phyloP scores from a whole-genome alignment of 2,113 vertebrate species.

The Erinaceus europaeus region DNA sequence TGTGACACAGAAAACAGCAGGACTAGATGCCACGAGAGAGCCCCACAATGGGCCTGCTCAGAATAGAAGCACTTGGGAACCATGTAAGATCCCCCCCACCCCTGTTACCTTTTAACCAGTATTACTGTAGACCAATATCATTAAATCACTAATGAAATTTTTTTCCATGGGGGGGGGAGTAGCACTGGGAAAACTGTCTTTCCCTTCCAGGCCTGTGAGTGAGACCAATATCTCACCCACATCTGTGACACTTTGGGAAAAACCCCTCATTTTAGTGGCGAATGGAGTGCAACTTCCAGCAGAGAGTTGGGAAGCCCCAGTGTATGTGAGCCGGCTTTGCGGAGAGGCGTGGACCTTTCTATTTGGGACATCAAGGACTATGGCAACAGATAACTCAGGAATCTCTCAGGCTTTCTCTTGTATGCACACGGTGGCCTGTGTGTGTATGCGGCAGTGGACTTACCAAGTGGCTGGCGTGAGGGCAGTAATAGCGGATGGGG shows the following conservation, averaged over 20 bases:
- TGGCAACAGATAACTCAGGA: neutral
- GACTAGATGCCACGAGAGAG: neutral
- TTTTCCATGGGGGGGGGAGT: neutral
- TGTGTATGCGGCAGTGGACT: too few species aligned
- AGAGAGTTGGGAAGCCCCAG: neutral
- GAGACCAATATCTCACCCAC: neutral
- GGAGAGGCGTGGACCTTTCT: neutral
- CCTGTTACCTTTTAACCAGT: too few species aligned
- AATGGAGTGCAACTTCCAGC: neutral
- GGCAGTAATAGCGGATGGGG: neutral
- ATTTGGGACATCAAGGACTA: neutral
- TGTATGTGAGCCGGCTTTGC: neutral
- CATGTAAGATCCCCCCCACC: too few species aligned
- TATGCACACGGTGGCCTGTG: too few species aligned
- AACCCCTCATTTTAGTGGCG: neutral
- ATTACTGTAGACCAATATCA: too few species aligned
- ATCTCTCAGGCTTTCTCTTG: too few species aligned
- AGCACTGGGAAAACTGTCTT: neutral
- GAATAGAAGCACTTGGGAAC: neutral
- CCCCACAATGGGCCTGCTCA: neutral
- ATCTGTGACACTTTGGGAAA: slow-evolving; percentile 4
- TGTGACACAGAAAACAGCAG: neutral
- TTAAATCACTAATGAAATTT: too few species aligned
- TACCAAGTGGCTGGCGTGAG: neutral
- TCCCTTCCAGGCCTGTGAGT: neutral